Base-by-base conservation (phyloP, 2,888 invertebrate species). In the Dicranocentrus wangi region DNA sequence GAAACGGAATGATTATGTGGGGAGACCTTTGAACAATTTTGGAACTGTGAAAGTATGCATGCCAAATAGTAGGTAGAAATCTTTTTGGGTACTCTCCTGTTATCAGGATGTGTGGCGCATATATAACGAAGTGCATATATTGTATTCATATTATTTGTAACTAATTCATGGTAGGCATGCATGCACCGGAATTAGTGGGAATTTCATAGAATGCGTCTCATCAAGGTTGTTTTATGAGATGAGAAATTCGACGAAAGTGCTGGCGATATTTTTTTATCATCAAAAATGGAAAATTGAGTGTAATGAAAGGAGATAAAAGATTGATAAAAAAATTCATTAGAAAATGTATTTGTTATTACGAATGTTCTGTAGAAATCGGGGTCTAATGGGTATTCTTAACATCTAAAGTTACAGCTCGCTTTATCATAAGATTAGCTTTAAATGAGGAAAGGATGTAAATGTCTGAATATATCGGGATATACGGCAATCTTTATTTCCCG, bases 191-290 rank as follows among this genome's bases (percentile, higher is more conserved):
- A 76, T 76, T 76, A 55, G 42, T 68, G 15, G 47, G 55, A 66
- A 76, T 68, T 65, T 55, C 47, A 66, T 63, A 27, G 51, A 72
- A 72, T 51, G 72, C 61, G 61, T 72, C 51, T 32, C 61, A 72
- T 72, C 51, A 51, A 63, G 60, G n/a, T 10, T 39, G n/a, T 47
- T 47, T 3, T n/a, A 32, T 32, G 23, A 70, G 70, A 42, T 70
- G 42, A n/a, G n/a, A 42, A 70, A 42, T 70, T 70, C 58, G 55
- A n/a, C 58, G 70, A 70, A 70, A n/a, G 23, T 42, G 23, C 7
- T 55, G 53, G 47, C 58, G 60, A 17, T 71, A 55, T 70, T 70
- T 28, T 55, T 47, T 47, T 47, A 47, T 47, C 47, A 15, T 47
- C 3, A 15, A 3, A 55, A 25, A 25, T n/a, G n/a, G 13, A 55